A percentile compares a stretch with the other conserved stretches of the same genome.
Evolutionary conservation across 2,113 vertebrate genomes (phyloP).

Genomic region (Pedetes capensis): DNA sequence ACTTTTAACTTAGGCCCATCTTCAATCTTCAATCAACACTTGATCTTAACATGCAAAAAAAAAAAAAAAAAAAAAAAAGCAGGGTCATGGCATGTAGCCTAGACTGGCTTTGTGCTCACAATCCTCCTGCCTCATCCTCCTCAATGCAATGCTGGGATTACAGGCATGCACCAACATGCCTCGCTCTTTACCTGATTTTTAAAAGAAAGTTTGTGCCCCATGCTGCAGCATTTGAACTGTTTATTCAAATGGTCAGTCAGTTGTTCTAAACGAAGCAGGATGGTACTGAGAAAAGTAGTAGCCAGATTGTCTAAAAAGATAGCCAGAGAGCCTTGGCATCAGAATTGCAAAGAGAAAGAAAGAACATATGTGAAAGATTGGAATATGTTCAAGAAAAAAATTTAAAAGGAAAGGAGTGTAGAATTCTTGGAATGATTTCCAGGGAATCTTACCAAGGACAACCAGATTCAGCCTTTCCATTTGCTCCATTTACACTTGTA

Average conservation of each 20-base stretch:
- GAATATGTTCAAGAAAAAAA: slow-evolving; percentile 68
- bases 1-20: slow-evolving; percentile 21
- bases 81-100: too few relatives aligned
- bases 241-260: slow-evolving; percentile 35
- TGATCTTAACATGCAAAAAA: slow-evolving; percentile 11
- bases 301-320: slow-evolving; percentile 69
- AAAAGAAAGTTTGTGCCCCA: background rate
- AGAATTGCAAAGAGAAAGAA: slow-evolving; percentile 53
- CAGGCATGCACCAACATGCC: too few relatives aligned
- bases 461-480: slow-evolving; percentile 57
- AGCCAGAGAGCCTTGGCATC: slow-evolving; percentile 60
- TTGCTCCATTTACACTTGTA: slow-evolving; percentile 52
- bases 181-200: too few relatives aligned
- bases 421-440: slow-evolving; percentile 69
- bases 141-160: too few relatives aligned
- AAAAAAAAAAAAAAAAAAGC: too few relatives aligned
- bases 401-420: slow-evolving; percentile 72
- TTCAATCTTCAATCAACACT: slow-evolving; percentile 28
- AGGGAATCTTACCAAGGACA: slow-evolving; percentile 56
- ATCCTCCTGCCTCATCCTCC: too few relatives aligned
- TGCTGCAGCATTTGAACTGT: slow-evolving; percentile 39
- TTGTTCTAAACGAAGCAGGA: slow-evolving; percentile 20
- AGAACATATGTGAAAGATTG: slow-evolving; percentile 72
- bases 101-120: too few relatives aligned
- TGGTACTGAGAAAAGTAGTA: slow-evolving; percentile 50